phyloP scores from a whole-genome alignment of 2,888 invertebrate genomes.

The Psylliodes chrysocephalus region DNA sequence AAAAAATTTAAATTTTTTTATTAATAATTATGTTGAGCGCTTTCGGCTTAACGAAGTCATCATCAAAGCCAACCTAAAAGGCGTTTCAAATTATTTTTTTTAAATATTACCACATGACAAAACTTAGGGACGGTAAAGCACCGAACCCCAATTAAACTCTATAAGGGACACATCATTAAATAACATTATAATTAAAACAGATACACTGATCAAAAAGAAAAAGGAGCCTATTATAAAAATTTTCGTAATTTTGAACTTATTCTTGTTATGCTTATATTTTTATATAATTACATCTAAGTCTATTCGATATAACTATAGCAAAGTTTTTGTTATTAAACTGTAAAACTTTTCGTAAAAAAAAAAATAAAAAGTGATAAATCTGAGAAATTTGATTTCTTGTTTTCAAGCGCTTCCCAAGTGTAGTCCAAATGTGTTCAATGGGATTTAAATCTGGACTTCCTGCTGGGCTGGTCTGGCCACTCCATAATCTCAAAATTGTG shows the following conservation, averaged over 20 bases:
- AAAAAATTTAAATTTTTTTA: too few relatives aligned
- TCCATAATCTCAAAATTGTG: not conserved
- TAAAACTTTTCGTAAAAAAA: not conserved
- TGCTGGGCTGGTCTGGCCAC: not conserved
- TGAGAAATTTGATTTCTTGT: not conserved
- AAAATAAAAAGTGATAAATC: not conserved
- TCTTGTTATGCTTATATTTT: not conserved
- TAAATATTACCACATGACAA: too few relatives aligned
- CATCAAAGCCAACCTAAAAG: too few relatives aligned
- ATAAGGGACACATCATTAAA: too few relatives aligned
- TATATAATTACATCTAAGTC: not conserved
- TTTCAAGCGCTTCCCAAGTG: not conserved
- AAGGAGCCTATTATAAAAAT: not conserved
- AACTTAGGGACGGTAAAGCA: too few relatives aligned
- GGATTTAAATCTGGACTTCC: not conserved
- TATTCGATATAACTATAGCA: not conserved
- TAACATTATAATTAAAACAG: too few relatives aligned
- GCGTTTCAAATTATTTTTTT: too few relatives aligned
- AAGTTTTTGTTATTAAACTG: not conserved
- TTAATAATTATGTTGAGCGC: too few relatives aligned
- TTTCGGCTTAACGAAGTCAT: too few relatives aligned
- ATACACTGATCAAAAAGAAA: not conserved
- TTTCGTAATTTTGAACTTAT: not conserved
- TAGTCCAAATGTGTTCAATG: not conserved
- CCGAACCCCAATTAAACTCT: too few relatives aligned